Base-by-base conservation (phyloP, 2,888 invertebrate species). In the Agonopterix subpropinquella region DNA sequence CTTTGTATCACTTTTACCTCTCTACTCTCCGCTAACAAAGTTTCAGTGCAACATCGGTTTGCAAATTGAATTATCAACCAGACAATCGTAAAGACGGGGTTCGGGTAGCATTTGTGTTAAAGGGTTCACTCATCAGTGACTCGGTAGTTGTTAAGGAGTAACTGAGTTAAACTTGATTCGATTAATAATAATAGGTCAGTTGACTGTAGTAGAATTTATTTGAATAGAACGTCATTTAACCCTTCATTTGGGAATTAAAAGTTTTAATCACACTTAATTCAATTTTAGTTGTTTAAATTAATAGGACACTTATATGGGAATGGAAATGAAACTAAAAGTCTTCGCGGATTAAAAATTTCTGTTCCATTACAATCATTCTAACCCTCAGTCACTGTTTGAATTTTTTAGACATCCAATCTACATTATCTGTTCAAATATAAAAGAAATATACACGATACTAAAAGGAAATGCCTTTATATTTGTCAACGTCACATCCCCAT, bases 381-480 rank as follows among this genome's bases (percentile, higher is more conserved):
- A 44, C n/a, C 37, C 51, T 37, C 43, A 47, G 47, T 46, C 41
- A 9, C 8, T 28, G 49, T 57, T 58, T 62, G 58, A 61, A 66
- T 63, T 49, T 61, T 61, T 61, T 55, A 73, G 77, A 73, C 73
- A 70, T 70, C 68, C 72, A 77, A 77, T 80, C 74, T 70, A 69
- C 78, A 84, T 82, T 80, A 80, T 81, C 77, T 77, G 71, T 77
- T 73, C 77, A 73, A 83, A 83, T 79, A 80, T 63, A 73, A 73
- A 76, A 77, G 70, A 73, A 70, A 72, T 71, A 73, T 70, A 76
- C 67, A 60, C 69, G 62, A 67, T 65, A 70, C 69, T 68, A 72
- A 68, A 71, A 65, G 82, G 83, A 85, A 86, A 86, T 81, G 84
- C 73, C 70, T 81, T 83, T 83, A 71, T 79, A 86, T 87, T 85